Evolutionary conservation across 2,888 invertebrate genomes (phyloP), one percentile per base, ranked within the genome.

Genomic region (Scaptomyza tumidula): DNA sequence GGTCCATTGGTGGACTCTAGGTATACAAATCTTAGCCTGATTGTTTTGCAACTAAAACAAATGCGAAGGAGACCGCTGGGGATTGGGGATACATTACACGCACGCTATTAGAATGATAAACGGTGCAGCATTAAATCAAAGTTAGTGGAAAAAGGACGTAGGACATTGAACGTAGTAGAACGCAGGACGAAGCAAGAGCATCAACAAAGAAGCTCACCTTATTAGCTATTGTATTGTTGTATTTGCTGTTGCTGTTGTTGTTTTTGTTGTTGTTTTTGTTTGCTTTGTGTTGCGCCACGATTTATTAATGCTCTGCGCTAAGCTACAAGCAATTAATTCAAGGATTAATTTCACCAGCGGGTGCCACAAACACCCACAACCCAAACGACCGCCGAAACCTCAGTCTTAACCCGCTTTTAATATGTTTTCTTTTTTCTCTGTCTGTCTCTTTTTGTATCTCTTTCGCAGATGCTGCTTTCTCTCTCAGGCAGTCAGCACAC

Each of bases 271-370:
- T 24, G 24, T 24, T 73, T 63, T 41, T 70, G 63, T 71, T 71
- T 63, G 67, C 63, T 63, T 58, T 57, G 60, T 58, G 60, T 59
- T 68, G 48, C 29, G 62, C 62, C 64, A 84, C 84, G 85, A 86
- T 86, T 86, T 86, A 86, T 86, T 86, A 86, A 88, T 84, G 86
- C 87, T 87, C 75, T 84, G 89, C 72, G 89, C 87, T 88, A 81
- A 88, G 86, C 87, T 84, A 72, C 80, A 79, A 82, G 90, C 90
- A 89, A 89, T 89, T 89, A 89, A 89, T 89, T 86, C 86, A 71
- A 75, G 89, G 89, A 89, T 89, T 89, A 89, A 89, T 89, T 89
- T 84, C 70, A 80, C 90, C 89, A 85, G 83, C 80, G 90, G 86
- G 89, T 86, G 80, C 84, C 72, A 68, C 68, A 43, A n/a, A 14